Base-by-base conservation (phyloP, 2,797 vertebrate genomes). In the Sebastiscus albofasciatus region DNA sequence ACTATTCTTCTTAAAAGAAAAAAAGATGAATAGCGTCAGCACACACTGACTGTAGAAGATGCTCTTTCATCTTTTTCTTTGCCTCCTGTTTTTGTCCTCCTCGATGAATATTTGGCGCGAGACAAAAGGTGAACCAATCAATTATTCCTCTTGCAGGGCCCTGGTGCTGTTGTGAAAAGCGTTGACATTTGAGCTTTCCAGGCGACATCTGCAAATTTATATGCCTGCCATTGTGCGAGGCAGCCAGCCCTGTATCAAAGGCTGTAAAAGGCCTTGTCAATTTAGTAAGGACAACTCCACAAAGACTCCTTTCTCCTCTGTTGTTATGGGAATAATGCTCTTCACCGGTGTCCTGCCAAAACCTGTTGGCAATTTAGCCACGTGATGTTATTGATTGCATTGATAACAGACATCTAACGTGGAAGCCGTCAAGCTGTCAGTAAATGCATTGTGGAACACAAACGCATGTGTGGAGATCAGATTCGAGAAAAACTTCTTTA, bases 171-270 rank as follows among this genome's bases (percentile, higher is more conserved):
- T 97, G 96, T 97, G 97, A 98, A 98, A 98, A 96, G 95, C 93
- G 94, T 95, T 98, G 97, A 99, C 97, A 98, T 99, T 98, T 98
- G 97, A 98, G 97, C 97, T 97, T 97, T 97, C 96, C 86, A 96
- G 96, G 96, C 96, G 97, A 97, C 97, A 98, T 96, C 96, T 97
- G 97, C 97, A 97, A 97, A 98, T 98, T 97, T 97, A 98, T 97
- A 97, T 97, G 97, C 97, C 97, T 97, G 94, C 96, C 94, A 97
- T 98, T 99, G 97, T 97, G 96, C 93, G 96, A 96, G 97, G 96
- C 90, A 96, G 97, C 97, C 97, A 96, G 96, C 92, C 89, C 84
- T 73, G 94, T 96, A 98, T 97, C 97, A 98, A 98, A 96, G 96
- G 96, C 96, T 95, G 96, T 97, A 97, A 98, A 98, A 92, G 97